These are phyloP conservation scores for Mnemiopsis leidyi DNA, from an alignment of 37 sponge, comb jelly and placozoan species.

Conservation along the genomic window DNA sequence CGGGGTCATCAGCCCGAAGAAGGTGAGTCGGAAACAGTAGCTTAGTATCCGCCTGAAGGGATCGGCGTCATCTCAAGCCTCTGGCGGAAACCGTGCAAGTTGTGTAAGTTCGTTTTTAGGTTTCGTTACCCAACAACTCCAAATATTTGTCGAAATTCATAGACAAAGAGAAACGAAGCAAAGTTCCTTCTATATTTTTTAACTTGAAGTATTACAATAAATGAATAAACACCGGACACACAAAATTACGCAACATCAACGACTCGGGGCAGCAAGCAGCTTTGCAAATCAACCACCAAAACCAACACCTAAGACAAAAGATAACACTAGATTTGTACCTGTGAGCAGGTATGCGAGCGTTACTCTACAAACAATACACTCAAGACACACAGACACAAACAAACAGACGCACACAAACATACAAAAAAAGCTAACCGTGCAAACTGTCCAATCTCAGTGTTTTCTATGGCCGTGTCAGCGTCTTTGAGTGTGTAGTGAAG, in stretches of 20 bases:
- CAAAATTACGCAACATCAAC: too few species aligned
- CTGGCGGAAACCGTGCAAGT: neutral
- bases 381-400: neutral
- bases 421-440: neutral
- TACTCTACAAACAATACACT: neutral
- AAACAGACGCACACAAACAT: neutral
- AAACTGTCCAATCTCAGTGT: slow-evolving; percentile 43
- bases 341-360: too few species aligned
- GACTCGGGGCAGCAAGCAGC: too few species aligned
- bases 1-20: neutral
- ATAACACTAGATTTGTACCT: neutral
- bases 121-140: too few species aligned
- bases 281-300: too few species aligned
- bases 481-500: slow-evolving; percentile 34
- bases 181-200: too few species aligned
- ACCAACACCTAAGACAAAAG: neutral
- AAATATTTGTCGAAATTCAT: too few species aligned
- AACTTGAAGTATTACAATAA: too few species aligned
- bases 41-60: slow-evolving; percentile 13
- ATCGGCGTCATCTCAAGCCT: too few species aligned
- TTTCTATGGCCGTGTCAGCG: slow-evolving; percentile 35
- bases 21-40: neutral
- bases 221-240: too few species aligned
- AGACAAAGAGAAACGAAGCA: too few species aligned
- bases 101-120: too few species aligned